Conservation (phyloP, 1,140 invertebrate species). For the Coboldia fuscipes region DNA sequence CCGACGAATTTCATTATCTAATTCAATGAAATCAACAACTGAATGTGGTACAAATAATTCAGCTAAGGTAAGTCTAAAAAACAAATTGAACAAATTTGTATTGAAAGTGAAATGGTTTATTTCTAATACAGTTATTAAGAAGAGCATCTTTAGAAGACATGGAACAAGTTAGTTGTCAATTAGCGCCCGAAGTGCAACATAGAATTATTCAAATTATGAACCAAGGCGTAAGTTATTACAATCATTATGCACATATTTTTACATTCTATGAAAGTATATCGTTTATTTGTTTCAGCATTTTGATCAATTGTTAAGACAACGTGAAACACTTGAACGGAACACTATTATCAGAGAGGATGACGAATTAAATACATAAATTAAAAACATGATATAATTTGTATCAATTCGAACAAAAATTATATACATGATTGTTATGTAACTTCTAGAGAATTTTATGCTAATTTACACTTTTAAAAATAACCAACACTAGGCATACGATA, state of each 20-base stretch:
- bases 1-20: constrained; percentile 18
- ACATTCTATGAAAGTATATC: no score
- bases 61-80: background rate
- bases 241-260: background rate
- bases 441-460: no score
- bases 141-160: constrained; percentile 54
- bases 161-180: constrained; percentile 49
- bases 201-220: constrained; percentile 49
- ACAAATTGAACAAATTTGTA: constrained; percentile 1
- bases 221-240: constrained; percentile 36
- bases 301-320: constrained; percentile 15
- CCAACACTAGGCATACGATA: no score
- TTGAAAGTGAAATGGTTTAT: background rate
- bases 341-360: constrained; percentile 19
- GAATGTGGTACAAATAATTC: background rate
- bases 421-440: no score
- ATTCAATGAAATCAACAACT: constrained; percentile 7
- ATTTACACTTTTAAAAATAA: no score
- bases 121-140: constrained; percentile 22
- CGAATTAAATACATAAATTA: constrained; percentile 8
- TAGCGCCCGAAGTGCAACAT: constrained; percentile 51
- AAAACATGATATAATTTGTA: no score
- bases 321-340: constrained; percentile 16
- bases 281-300: no score
- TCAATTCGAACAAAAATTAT: no score